Conservation (phyloP, 2,888 invertebrate species). For the Conus canariensis region DNA sequence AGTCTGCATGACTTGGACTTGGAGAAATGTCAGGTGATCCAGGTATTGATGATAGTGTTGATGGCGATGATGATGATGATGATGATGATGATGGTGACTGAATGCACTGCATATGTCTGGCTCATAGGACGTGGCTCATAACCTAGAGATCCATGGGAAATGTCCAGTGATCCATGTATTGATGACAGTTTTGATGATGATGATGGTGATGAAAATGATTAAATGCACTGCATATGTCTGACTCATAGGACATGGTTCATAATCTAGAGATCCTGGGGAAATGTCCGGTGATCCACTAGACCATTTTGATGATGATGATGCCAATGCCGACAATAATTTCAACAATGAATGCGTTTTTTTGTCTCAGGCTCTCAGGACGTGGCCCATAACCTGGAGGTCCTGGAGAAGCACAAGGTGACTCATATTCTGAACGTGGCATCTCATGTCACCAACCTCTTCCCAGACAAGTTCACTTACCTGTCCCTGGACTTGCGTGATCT, state of each 20-base stretch:
- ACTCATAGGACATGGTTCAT: too few species aligned
- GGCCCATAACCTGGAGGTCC: constrained; percentile 82
- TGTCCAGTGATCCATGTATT: too few species aligned
- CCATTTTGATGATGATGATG: neutral
- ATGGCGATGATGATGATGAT: neutral
- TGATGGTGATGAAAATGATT: neutral
- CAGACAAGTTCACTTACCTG: constrained; percentile 80
- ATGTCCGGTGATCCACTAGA: too few species aligned
- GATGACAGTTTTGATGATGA: neutral
- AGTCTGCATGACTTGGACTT: too few species aligned
- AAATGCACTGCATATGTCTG: too few species aligned
- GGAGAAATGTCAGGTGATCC: too few species aligned
- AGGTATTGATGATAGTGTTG: neutral
- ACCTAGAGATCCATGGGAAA: too few species aligned
- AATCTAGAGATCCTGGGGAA: too few species aligned
- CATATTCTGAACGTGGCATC: constrained; percentile 87
- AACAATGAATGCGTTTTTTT: neutral
- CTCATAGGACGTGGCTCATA: too few species aligned
- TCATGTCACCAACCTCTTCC: constrained; percentile 75
- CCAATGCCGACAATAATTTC: neutral
- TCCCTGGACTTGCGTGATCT: constrained; percentile 83
- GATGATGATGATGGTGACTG: neutral
- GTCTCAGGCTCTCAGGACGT: constrained; percentile 92
- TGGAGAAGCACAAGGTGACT: constrained; percentile 84
- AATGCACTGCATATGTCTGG: too few species aligned